Evolutionary conservation across 2,797 vertebrate species (phyloP), one percentile per base, ranked within the genome.

Genomic region (Oreochromis grahami): DNA sequence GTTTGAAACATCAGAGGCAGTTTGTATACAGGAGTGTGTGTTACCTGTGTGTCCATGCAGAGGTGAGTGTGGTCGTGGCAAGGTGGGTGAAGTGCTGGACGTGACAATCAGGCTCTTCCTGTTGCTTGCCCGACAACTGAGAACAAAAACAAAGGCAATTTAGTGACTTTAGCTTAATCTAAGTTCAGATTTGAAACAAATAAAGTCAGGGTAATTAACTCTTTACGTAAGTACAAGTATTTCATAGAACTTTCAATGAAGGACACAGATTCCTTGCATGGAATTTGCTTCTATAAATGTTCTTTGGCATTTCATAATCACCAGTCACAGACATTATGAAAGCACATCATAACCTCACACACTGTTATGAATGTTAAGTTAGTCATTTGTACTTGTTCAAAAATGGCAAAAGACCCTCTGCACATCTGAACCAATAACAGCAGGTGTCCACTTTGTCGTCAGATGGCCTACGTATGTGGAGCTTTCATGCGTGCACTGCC

Each of bases 21-120:
- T 79, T 12, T 52, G 19, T 32, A 29, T 82, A 6, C 11, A 14
- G 38, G 80, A 55, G 52, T 56, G 77, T 51, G 78, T 77, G 78
- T 97, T 96, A 99, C 98, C 98, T 96, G 98, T 93, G 8, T 98
- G 98, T 88, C 98, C 98, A 83, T 98, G 98, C 77, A 99, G 97
- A 80, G 98, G 98, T 5, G 98, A 99, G 90, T 99, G 98, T 1
- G 98, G 98, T 26, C 98, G 95, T 0, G 98, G 98, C 34, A 99
- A 96, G 13, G 98, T 99, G 21, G 98, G 98, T 76, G 98, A 99
- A 14, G 98, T 99, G 94, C 97, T 99, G 87, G 98, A 98, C 8
- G 98, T 98, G 94, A 99, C 97, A 8, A 99, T 99, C 94, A 99
- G 96, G 88, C 98, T 99, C 96, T 99, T 99, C 85, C 98, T 96